Evolutionary conservation across 2,888 invertebrate genomes (phyloP).

Genomic region (Suillia variegata): DNA sequence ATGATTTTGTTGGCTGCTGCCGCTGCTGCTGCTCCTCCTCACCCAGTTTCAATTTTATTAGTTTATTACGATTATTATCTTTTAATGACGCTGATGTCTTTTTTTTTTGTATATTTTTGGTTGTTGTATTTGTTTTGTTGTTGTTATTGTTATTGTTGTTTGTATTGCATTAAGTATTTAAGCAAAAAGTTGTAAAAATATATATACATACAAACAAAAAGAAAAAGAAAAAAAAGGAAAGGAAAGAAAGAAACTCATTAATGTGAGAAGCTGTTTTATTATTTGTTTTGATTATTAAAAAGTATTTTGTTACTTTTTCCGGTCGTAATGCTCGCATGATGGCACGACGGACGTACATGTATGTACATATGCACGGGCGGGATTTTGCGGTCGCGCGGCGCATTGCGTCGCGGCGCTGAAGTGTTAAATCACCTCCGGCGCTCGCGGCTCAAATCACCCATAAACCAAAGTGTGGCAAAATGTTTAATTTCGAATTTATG

Average conservation of each 20-base stretch:
- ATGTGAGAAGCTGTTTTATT: constrained; percentile 54
- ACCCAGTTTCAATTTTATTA: constrained; percentile 51
- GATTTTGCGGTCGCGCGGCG: constrained; percentile 17
- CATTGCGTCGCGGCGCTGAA: too few species aligned
- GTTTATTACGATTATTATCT: constrained; percentile 56
- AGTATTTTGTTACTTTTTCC: constrained; percentile 38
- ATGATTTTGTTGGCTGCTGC: too few species aligned
- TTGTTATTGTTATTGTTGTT: constrained; percentile 27
- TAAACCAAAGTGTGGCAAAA: constrained; percentile 43
- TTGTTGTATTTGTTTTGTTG: constrained; percentile 16
- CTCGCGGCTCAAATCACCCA: constrained; percentile 30
- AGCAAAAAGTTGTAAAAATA: constrained; percentile 29
- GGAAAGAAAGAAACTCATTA: too few species aligned
- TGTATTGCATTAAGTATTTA: constrained; percentile 14
- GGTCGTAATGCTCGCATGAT: constrained; percentile 34
- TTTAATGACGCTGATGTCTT: constrained; percentile 44
- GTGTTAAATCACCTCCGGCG: constrained; percentile 16
- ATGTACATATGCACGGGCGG: constrained; percentile 35
- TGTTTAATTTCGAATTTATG: constrained; percentile 51
- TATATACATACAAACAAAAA: too few species aligned
- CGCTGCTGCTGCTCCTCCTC: too few species aligned
- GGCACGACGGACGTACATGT: too few species aligned
- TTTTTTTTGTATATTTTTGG: constrained; percentile 24
- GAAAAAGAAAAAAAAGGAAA: too few species aligned
- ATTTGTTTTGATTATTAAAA: constrained; percentile 57